Conservation (phyloP, 2,888 invertebrate genomes). For the Diaphora mendica region DNA sequence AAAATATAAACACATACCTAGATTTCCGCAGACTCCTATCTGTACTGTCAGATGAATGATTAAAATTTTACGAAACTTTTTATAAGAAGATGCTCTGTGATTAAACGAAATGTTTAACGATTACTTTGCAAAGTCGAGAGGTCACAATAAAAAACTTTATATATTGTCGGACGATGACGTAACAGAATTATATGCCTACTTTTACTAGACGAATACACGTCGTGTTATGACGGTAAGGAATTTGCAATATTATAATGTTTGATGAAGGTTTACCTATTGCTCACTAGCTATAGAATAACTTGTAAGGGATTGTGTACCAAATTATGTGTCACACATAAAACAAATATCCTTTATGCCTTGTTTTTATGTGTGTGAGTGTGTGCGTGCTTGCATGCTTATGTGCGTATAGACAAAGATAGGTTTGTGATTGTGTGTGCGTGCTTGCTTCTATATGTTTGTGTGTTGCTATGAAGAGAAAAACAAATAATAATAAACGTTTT, state of each 20-base stretch:
- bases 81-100: not conserved
- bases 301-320: not conserved
- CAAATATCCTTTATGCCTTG: not conserved
- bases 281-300: not conserved
- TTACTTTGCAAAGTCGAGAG: slow-evolving; percentile 12
- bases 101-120: slow-evolving; percentile 7
- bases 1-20: not conserved
- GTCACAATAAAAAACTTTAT: slow-evolving; percentile 17
- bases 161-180: slow-evolving; percentile 23
- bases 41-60: not conserved
- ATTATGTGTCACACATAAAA: not conserved
- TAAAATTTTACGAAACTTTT: not conserved
- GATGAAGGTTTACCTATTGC: not conserved
- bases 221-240: slow-evolving; percentile 1
- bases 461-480: too few species aligned
- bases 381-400: not conserved
- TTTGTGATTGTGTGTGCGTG: too few species aligned
- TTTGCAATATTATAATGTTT: not conserved
- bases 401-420: too few species aligned
- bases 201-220: not conserved
- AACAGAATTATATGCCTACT: not conserved
- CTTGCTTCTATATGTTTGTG: too few species aligned
- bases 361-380: not conserved
- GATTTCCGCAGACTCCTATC: not conserved
- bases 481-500: too few species aligned